A percentile compares a stretch with the other conserved stretches of the same genome.
Conservation (phyloP, 2,797 vertebrate species). For the Cetoscarus ocellatus region DNA sequence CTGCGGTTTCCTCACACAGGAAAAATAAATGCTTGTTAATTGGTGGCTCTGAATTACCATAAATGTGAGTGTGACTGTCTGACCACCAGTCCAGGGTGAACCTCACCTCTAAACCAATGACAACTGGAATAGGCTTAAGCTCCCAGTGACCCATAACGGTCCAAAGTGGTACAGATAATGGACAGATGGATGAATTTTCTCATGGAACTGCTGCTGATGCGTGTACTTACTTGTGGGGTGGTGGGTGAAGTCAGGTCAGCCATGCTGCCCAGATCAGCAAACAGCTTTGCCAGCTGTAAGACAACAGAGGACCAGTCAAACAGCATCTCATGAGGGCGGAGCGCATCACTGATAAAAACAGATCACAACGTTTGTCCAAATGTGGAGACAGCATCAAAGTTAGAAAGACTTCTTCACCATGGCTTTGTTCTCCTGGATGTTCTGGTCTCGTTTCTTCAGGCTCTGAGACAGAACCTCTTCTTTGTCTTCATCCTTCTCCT, state of each 20-base stretch:
- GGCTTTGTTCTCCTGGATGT: constrained; percentile 98
- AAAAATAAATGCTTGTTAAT: too few relatives aligned
- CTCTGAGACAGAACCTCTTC: constrained; percentile 82
- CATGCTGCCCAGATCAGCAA: constrained; percentile 92
- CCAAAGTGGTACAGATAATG: too few relatives aligned
- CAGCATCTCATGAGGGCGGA: not conserved
- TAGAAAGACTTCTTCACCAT: constrained; percentile 82
- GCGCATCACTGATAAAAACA: not conserved
- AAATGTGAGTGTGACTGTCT: too few relatives aligned
- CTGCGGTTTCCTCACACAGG: too few relatives aligned
- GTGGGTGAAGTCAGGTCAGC: constrained; percentile 87
- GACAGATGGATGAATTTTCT: too few relatives aligned
- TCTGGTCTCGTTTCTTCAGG: constrained; percentile 90
- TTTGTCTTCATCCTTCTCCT: constrained; percentile 78
- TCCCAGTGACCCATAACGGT: too few relatives aligned
- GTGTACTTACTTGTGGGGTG: constrained; percentile 84
- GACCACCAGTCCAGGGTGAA: too few relatives aligned
- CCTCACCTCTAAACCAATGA: too few relatives aligned
- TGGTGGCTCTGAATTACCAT: too few relatives aligned
- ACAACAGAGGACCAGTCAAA: constrained; percentile 18
- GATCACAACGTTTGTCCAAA: not conserved
- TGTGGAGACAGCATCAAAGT: not conserved
- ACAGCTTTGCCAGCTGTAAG: constrained; percentile 92
- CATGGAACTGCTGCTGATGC: not conserved
- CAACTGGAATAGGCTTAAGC: too few relatives aligned